These are phyloP conservation scores for Seladonia tumulorum DNA, from an alignment of 2,888 invertebrate species.

Conservation along the genomic window DNA sequence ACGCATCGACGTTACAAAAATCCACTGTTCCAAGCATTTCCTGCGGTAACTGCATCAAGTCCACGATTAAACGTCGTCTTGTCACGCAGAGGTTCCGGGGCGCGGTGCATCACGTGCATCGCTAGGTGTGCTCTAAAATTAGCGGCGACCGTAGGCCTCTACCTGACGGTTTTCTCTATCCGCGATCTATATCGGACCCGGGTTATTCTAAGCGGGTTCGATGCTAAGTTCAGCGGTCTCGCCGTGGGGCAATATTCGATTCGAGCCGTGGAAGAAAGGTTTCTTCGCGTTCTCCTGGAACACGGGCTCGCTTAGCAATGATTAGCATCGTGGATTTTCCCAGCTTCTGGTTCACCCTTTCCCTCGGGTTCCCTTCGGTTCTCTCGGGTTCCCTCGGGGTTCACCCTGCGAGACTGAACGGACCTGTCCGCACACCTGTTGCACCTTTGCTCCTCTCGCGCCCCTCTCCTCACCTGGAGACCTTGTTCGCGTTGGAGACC, in stretches of 20 bases:
- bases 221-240: slow-evolving; percentile 30
- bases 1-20: too few relatives aligned
- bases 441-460: slow-evolving; percentile 28
- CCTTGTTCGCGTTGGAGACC: slow-evolving; percentile 3
- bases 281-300: neutral
- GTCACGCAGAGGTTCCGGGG: neutral
- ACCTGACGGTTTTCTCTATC: slow-evolving; percentile 2
- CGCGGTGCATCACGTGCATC: neutral
- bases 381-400: slow-evolving; percentile 1
- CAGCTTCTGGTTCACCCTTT: slow-evolving; percentile 33
- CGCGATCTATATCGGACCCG: slow-evolving; percentile 15
- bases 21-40: too few relatives aligned
- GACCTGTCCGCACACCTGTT: slow-evolving; percentile 62
- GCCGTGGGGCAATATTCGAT: slow-evolving; percentile 15
- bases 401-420: slow-evolving; percentile 23
- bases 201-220: slow-evolving; percentile 23
- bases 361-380: neutral
- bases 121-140: slow-evolving; percentile 28
- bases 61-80: too few relatives aligned
- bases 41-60: too few relatives aligned
- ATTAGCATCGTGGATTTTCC: slow-evolving; percentile 62
- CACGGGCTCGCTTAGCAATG: neutral
- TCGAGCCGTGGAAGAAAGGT: neutral
- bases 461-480: neutral
- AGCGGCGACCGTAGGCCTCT: slow-evolving; percentile 12